These are phyloP conservation scores for Pteria penguin DNA, from an alignment of 2,888 invertebrate species.

Conservation along the genomic window DNA sequence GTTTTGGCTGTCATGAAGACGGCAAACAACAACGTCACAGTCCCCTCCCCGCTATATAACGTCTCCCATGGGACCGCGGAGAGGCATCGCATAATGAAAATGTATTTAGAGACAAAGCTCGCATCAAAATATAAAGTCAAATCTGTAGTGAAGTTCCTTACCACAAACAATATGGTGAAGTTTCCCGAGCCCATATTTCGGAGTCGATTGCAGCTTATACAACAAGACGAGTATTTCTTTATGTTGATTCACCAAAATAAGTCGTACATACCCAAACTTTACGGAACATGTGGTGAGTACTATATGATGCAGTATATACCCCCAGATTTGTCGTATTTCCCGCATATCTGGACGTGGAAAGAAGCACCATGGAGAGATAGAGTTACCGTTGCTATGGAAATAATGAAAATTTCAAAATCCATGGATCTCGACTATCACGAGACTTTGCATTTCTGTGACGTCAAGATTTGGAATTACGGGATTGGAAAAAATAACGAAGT, in stretches of 20 bases:
- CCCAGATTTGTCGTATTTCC: slow-evolving; percentile 42
- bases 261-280: slow-evolving; percentile 84
- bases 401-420: slow-evolving; percentile 84
- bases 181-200: no score
- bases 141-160: no score
- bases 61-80: slow-evolving; percentile 46
- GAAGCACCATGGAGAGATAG: slow-evolving; percentile 55
- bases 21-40: slow-evolving; percentile 33
- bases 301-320: slow-evolving; percentile 85
- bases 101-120: no score
- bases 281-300: slow-evolving; percentile 85
- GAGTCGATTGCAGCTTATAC: slow-evolving; percentile 83
- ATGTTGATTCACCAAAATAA: slow-evolving; percentile 83
- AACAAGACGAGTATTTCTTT: slow-evolving; percentile 86
- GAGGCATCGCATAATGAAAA: no score
- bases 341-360: slow-evolving; percentile 54
- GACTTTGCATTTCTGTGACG: slow-evolving; percentile 85
- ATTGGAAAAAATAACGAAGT: slow-evolving; percentile 77
- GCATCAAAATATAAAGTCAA: no score
- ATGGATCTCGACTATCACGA: slow-evolving; percentile 83
- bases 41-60: slow-evolving; percentile 37
- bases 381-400: slow-evolving; percentile 79
- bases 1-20: slow-evolving; percentile 59
- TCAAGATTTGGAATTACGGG: slow-evolving; percentile 86
- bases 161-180: no score